Base-by-base conservation (phyloP, 2,113 vertebrate genomes). In the Heliornis fulica region DNA sequence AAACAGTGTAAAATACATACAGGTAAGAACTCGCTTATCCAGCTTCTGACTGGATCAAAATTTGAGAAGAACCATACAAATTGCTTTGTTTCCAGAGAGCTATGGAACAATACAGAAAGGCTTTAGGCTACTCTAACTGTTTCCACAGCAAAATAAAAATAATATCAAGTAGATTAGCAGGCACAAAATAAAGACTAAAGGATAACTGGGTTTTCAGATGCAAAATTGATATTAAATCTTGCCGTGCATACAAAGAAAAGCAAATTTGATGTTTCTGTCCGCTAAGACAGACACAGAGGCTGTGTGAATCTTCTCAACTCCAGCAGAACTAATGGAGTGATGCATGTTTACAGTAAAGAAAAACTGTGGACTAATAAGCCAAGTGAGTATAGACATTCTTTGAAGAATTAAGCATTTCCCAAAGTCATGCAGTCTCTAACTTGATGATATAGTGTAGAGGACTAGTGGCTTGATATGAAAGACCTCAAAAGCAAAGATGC, bases 351-450 rank as follows among this genome's bases (percentile, higher is more conserved):
- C 11, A 13, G 11, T 8, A 51, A 75, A 65, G 2, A 63, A 54
- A 86, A 60, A 3, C 13, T 50, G 7, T 53, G 28, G 3, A 28
- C 15, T 43, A 80, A 68, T 28, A 72, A 68, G 10, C 14, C 53
- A 77, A 76, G 25, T 4, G 3, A 46, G 51, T 38, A 56, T 13
- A 56, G 13, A 13, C 32, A 69, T 29, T 84, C 22, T 56, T 41
- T 56, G 20, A 87, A 83, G n/a, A 75, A 36, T 25, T 41, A 74
- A 83, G 10, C 19, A 60, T 60, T 79, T 68, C 45, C 6, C 6
- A 50, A 75, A 80, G 8, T 5, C 0, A 1, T 54, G 11, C 9
- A 41, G 40, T 22, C 31, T 72, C 14, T 54, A 3, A 31, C 2
- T 65, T 40, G 45, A 70, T 31, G 13, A 13, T 40, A 43, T 5